These are phyloP conservation scores for Acleris holmiana DNA, from an alignment of 2,888 invertebrate species.

Conservation along the genomic window DNA sequence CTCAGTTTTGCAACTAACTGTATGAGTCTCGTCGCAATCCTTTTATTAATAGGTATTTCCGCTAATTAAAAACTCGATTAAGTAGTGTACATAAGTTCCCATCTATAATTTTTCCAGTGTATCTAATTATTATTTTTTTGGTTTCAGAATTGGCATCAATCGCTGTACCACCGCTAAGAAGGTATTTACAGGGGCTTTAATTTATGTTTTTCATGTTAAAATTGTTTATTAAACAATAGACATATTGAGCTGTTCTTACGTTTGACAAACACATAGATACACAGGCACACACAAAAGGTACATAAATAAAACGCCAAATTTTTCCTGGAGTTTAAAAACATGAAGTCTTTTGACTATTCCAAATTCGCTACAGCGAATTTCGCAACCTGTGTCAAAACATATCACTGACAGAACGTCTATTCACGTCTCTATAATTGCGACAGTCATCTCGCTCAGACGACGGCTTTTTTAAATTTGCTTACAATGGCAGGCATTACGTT, in stretches of 20 bases:
- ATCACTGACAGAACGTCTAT: slow-evolving; percentile 14
- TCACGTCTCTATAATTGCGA: slow-evolving; percentile 30
- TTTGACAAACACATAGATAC: no score
- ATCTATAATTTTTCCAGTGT: not conserved
- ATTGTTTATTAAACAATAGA: no score
- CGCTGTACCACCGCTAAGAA: not conserved
- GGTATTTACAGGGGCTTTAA: not conserved
- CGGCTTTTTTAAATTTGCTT: slow-evolving; percentile 50
- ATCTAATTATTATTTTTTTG: not conserved
- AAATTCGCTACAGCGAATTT: slow-evolving; percentile 11
- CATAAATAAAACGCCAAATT: no score
- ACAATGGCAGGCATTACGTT: slow-evolving; percentile 45
- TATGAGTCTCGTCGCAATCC: no score
- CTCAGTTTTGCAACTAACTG: no score
- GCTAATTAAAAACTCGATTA: no score
- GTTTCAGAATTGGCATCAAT: not conserved
- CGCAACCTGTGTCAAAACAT: slow-evolving; percentile 26
- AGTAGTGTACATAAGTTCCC: no score
- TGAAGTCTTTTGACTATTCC: no score
- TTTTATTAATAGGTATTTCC: no score
- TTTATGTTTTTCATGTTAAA: not conserved
- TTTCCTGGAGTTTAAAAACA: no score
- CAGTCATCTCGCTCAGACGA: slow-evolving; percentile 29
- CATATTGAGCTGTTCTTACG: no score
- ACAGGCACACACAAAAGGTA: no score